A percentile compares a stretch with the other conserved stretches of the same genome.
Evolutionary conservation across 2,888 invertebrate species (phyloP).

Genomic region (Epiperipatus broadwayi): DNA sequence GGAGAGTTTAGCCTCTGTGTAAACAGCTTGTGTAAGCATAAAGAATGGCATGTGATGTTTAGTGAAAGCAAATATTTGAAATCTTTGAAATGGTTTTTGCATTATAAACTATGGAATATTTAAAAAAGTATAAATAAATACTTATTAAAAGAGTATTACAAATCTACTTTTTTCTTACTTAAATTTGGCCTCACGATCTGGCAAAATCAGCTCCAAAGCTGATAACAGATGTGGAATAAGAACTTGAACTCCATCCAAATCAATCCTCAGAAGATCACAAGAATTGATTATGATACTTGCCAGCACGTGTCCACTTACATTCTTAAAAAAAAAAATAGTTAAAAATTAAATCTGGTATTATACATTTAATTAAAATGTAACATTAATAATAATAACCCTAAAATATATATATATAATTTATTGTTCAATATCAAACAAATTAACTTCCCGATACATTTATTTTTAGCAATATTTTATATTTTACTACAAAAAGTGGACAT

Average conservation of each 20-base stretch:
- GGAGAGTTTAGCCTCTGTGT: too few species aligned
- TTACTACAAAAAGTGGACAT: too few species aligned
- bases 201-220: conserved; percentile 73
- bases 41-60: too few species aligned
- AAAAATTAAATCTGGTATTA: conserved; percentile 13
- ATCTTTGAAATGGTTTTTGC: too few species aligned
- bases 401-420: conserved; percentile 3
- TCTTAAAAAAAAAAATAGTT: conserved; percentile 19
- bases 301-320: conserved; percentile 39
- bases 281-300: conserved; percentile 72
- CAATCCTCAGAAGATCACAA: conserved; percentile 65
- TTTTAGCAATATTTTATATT: too few species aligned
- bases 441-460: too few species aligned
- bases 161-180: conserved; percentile 31
- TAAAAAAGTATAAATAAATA: too few species aligned
- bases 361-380: not conserved
- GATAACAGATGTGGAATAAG: conserved; percentile 70
- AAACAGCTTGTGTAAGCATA: too few species aligned
- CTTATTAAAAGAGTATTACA: too few species aligned
- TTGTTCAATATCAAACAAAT: too few species aligned
- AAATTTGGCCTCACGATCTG: conserved; percentile 57
- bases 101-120: not conserved
- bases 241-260: conserved; percentile 76
- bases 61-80: too few species aligned
- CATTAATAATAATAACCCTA: not conserved